Evolutionary conservation across 2,797 vertebrate genomes (phyloP).

Genomic region (Mustela erminea): DNA sequence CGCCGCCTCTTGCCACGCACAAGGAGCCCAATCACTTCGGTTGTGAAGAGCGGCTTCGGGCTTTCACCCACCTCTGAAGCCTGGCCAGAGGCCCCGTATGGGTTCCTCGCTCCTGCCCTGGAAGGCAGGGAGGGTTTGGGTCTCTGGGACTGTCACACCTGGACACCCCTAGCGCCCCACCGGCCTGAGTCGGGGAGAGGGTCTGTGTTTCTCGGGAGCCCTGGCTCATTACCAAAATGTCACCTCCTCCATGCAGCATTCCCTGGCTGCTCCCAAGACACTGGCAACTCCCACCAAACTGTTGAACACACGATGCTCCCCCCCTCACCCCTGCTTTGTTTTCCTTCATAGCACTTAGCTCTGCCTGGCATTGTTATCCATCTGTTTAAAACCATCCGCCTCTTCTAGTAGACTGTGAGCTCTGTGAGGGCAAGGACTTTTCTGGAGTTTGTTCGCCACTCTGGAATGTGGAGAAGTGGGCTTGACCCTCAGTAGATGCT

Average conservation of each 20-base stretch:
- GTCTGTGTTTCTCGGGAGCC: not conserved
- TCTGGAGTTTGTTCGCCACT: not conserved
- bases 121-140: not conserved
- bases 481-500: not conserved
- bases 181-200: not conserved
- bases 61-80: conserved; percentile 80
- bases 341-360: not conserved
- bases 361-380: not conserved
- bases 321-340: not conserved
- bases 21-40: conserved; percentile 88
- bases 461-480: not conserved
- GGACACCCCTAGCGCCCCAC: not conserved
- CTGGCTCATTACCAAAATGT: not conserved
- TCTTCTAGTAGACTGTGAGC: not conserved
- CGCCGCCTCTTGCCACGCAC: conserved; percentile 82
- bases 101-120: not conserved
- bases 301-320: not conserved
- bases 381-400: not conserved
- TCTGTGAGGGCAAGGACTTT: not conserved
- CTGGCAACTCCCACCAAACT: not conserved
- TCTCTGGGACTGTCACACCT: not conserved
- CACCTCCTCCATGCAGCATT: not conserved
- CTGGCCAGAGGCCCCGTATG: conserved; percentile 69
- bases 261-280: not conserved
- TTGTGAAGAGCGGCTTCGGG: conserved; percentile 83